A percentile compares a stretch with the other conserved stretches of the same genome.
phyloP scores from a whole-genome alignment of 2,797 vertebrate genomes.

The Sphenopsis melanotis region DNA sequence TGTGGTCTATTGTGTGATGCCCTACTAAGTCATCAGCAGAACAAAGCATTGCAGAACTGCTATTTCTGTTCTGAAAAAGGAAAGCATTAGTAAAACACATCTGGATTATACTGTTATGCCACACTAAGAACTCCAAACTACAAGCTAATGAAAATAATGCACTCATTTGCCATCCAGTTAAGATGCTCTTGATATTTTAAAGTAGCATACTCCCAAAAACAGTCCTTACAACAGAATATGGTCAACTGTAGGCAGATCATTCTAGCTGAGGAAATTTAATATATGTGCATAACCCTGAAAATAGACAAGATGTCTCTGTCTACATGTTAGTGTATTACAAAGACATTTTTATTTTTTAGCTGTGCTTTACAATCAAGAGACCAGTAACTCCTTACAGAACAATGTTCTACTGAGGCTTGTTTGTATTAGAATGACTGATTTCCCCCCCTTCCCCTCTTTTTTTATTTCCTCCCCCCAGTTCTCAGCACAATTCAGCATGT shows the following conservation, averaged over 20 bases:
- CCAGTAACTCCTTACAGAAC: neutral
- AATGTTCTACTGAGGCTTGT: neutral
- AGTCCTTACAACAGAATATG: neutral
- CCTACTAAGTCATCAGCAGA: neutral
- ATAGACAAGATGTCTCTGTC: neutral
- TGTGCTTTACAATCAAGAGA: neutral
- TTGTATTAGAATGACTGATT: neutral
- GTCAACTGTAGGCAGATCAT: neutral
- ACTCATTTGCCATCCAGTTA: neutral
- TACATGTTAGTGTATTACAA: neutral
- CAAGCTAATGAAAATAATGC: neutral
- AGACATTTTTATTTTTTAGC: neutral
- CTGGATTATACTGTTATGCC: neutral
- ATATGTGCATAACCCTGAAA: neutral
- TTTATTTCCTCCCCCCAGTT: conserved; percentile 42
- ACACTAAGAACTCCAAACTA: neutral
- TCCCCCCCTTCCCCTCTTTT: accelerated
- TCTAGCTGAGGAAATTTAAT: neutral
- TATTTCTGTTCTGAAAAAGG: neutral
- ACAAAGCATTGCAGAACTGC: neutral
- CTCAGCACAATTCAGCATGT: conserved; percentile 75
- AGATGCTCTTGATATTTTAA: neutral
- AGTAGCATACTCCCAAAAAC: neutral
- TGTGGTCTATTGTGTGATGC: neutral
- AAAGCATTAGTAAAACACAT: neutral